Evolutionary conservation across 2,888 invertebrate genomes (phyloP).

Genomic region (Drosophila nr. fundita): DNA sequence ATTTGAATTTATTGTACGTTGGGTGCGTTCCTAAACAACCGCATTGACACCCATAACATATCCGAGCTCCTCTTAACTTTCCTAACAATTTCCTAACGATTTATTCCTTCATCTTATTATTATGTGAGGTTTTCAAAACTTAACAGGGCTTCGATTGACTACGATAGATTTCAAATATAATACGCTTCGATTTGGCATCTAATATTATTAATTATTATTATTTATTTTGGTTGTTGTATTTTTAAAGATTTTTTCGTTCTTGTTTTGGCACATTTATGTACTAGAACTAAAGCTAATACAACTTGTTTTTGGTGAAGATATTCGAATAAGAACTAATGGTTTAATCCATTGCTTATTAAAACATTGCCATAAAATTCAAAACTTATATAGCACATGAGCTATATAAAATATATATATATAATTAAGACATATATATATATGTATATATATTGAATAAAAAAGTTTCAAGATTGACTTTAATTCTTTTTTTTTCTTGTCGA

Average conservation of each 20-base stretch:
- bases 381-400: constrained; percentile 39
- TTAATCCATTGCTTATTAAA: constrained; percentile 41
- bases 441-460: constrained; percentile 38
- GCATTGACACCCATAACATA: constrained; percentile 30
- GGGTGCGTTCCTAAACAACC: constrained; percentile 18
- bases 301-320: constrained; percentile 38
- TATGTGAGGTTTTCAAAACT: constrained; percentile 54
- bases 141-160: constrained; percentile 59
- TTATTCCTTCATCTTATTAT: constrained; percentile 14
- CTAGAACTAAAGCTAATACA: constrained; percentile 70
- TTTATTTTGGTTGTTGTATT: neutral
- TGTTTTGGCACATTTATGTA: constrained; percentile 71
- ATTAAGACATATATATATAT: constrained; percentile 21
- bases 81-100: constrained; percentile 62
- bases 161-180: constrained; percentile 33
- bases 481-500: constrained; percentile 1
- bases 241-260: constrained; percentile 15
- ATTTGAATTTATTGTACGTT: constrained; percentile 70
- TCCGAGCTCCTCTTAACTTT: constrained; percentile 25
- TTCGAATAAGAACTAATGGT: constrained; percentile 27
- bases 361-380: constrained; percentile 53
- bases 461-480: constrained; percentile 10
- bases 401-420: constrained; percentile 41
- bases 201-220: constrained; percentile 24
- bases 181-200: constrained; percentile 30